phyloP scores from a whole-genome alignment of 2,888 invertebrate species.

The Rotaria socialis region DNA sequence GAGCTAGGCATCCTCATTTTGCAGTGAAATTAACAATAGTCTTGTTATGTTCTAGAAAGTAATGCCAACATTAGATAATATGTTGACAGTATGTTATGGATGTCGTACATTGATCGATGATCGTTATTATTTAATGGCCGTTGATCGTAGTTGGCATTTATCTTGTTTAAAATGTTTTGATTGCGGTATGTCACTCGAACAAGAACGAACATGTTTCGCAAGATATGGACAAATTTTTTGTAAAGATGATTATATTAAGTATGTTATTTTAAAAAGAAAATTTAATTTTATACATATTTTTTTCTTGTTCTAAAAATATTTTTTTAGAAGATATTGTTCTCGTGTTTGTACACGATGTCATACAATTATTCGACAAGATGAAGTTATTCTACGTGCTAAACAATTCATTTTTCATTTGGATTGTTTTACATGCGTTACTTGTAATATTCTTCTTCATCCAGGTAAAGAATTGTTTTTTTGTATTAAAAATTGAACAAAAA shows the following conservation, averaged over 20 bases:
- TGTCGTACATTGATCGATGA: constrained; percentile 42
- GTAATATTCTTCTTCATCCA: constrained; percentile 74
- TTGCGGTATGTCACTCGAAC: constrained; percentile 74
- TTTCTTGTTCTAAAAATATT: constrained; percentile 17
- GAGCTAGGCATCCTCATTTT: no score
- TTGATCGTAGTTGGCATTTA: constrained; percentile 44
- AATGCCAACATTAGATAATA: constrained; percentile 8
- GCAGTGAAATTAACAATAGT: no score
- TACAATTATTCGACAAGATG: constrained; percentile 76
- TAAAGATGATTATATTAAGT: constrained; percentile 94
- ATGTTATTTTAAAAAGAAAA: not conserved
- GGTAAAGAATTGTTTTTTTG: constrained; percentile 81
- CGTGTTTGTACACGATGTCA: constrained; percentile 76
- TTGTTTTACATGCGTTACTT: constrained; percentile 82
- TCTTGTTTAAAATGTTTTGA: constrained; percentile 46
- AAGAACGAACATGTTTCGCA: constrained; percentile 84
- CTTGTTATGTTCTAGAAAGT: not conserved
- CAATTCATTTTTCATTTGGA: constrained; percentile 81
- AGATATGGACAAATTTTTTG: constrained; percentile 88
- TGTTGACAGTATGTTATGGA: constrained; percentile 37
- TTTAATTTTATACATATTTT: not conserved
- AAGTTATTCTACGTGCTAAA: constrained; percentile 82
- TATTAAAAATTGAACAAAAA: no score
- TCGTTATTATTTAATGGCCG: constrained; percentile 43
- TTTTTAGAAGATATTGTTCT: constrained; percentile 73